Evolutionary conservation across 2,113 vertebrate species (phyloP), one percentile per base, ranked within the genome.

Genomic region (Cheilinus undulatus): DNA sequence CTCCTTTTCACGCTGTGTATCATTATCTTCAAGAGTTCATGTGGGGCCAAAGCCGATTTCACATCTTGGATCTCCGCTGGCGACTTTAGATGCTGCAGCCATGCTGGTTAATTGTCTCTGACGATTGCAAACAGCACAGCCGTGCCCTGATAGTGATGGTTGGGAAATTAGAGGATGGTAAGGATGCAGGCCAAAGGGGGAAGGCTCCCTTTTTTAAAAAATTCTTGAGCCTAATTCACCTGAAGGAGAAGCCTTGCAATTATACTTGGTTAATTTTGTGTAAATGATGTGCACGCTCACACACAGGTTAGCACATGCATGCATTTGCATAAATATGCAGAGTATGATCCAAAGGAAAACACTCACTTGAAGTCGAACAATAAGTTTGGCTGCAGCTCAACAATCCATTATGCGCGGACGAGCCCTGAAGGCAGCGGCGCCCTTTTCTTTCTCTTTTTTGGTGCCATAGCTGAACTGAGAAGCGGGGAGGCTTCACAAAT

Each of bases 321-420:
- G 27, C 12, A 76, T 83, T 68, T 73, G 49, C 58, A 73, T 66
- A 34, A 10, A 10, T 5, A 72, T 46, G 27, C 43, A 72, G 77
- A 84, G 30, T 63, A 61, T 36, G 7, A 38, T 26, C 45, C 43
- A 48, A 36, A 11, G 22, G 26, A 56, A 68, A 26, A 59, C 12
- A 63, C 15, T 30, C 46, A 34, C 49, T 61, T 12, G 19, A 38
- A 78, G 42, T n/a, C 48, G 24, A 8, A 70, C 83, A 80, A 61
- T 78, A 72, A 46, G 60, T 78, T 83, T 79, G 72, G 69, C 73
- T 65, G 51, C 69, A 61, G 65, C 53, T 80, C 87, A 75, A 64
- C 59, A 73, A 74, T 58, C 80, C 73, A 70, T 83, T 69, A 84
- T 63, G 70, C 11, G 42, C 53, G 65, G 68, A 73, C 60, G 53